Evolutionary conservation across 2,888 invertebrate genomes (phyloP), one percentile per base, ranked within the genome.

Genomic region (Serrognathus titanus): DNA sequence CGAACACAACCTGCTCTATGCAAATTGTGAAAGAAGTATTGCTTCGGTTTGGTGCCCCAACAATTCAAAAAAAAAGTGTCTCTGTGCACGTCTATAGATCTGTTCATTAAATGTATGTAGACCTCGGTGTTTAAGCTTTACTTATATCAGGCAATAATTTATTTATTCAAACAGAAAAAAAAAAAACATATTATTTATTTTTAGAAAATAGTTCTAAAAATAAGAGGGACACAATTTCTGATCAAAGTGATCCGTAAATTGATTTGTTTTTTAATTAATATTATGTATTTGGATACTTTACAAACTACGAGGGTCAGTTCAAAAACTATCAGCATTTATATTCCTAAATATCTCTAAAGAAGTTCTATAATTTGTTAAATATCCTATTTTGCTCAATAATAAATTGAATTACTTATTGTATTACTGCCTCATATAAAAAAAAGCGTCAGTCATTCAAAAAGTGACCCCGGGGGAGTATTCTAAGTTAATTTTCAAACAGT

Each of bases 1-100:
- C 55, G 55, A 55, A 49, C 55, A 55, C 55, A 55, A 55, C 55
- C 55, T 55, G 55, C 52, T 48, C 48, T 52, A 55, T 56, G 59
- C 59, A 53, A 56, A 50, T 59, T 56, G 53, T 59, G 56, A 53
- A 55, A 51, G 50, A 59, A 53, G 52, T 12, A 46, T 46, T 31
- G 9, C 43, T 48, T 40, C 50, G 35, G 46, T 50, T 46, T 55
- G 10, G 57, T 57, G 57, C 57, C 2, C 31, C 36, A 51, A 54
- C 43, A 51, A 46, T 45, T 50, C 20, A 37, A 57, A 53, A 54
- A 31, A 37, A 51, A 48, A 45, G 24, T 52, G 41, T 40, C 20
- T 31, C 9, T 36, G 49, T 49, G 49, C 49, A 38, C 49, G 49
- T 49, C 49, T 49, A 37, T 38, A 12, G n/a, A n/a, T 16, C 5